phyloP scores from a whole-genome alignment of 2,888 invertebrate genomes.

The Amiota communis region DNA sequence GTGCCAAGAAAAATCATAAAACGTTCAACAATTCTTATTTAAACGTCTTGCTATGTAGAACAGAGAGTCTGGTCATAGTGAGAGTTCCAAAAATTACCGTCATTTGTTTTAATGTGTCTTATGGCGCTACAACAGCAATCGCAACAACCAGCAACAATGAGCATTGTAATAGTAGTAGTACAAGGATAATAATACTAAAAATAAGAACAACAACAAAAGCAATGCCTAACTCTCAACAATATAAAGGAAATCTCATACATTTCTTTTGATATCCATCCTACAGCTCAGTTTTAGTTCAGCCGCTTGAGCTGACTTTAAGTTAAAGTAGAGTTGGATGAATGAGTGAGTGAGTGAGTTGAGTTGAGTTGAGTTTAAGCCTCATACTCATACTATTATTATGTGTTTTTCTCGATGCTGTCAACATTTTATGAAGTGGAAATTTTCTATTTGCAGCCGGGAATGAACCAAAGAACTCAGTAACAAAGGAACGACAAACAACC shows the following conservation, averaged over 20 bases:
- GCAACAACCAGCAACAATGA: neutral
- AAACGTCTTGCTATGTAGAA: slow-evolving; percentile 45
- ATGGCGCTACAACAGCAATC: slow-evolving; percentile 13
- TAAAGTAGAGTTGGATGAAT: neutral
- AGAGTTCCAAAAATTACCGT: slow-evolving; percentile 58
- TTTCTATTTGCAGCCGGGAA: slow-evolving; percentile 53
- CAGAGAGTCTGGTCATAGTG: slow-evolving; percentile 31
- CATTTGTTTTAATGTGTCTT: slow-evolving; percentile 62
- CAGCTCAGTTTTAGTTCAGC: neutral
- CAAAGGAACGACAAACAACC: neutral
- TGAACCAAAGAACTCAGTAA: slow-evolving; percentile 40
- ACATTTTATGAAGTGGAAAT: slow-evolving; percentile 69
- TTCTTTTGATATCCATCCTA: too few species aligned
- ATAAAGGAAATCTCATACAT: too few species aligned
- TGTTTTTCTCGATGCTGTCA: slow-evolving; percentile 53
- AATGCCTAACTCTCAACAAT: neutral
- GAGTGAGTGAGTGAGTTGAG: too few species aligned
- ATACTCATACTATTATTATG: too few species aligned
- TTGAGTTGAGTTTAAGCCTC: too few species aligned
- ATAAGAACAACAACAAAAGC: slow-evolving; percentile 36
- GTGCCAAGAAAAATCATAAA: slow-evolving; percentile 59
- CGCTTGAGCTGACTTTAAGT: neutral
- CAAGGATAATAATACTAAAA: slow-evolving; percentile 21
- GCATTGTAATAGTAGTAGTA: slow-evolving; percentile 3
- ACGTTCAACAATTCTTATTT: slow-evolving; percentile 60